Evolutionary conservation across 2,113 vertebrate species (phyloP).

Genomic region (Puma concolor): DNA sequence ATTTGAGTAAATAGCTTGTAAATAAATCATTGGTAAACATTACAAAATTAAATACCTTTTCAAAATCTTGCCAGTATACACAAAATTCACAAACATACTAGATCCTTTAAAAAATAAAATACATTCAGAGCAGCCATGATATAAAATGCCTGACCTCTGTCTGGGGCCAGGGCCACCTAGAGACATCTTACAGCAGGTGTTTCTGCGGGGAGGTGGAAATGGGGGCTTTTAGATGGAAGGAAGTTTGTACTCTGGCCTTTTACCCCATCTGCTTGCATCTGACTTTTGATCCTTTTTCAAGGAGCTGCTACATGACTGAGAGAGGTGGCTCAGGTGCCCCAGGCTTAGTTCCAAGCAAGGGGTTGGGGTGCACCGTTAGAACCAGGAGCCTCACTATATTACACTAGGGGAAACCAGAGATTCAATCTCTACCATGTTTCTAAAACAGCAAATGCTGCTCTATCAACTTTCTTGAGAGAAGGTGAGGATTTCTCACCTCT

Average conservation of each 20-base stretch:
- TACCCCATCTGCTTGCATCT: background rate
- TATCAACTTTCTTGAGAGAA: background rate
- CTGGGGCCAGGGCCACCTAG: constrained; percentile 79
- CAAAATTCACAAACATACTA: constrained; percentile 88
- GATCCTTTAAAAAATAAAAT: constrained; percentile 87
- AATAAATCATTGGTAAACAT: constrained; percentile 89
- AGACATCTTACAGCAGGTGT: constrained; percentile 58
- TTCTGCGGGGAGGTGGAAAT: constrained; percentile 71
- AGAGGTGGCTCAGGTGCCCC: background rate
- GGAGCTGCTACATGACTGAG: background rate
- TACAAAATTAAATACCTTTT: constrained; percentile 91
- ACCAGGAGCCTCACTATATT: background rate
- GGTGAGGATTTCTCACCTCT: background rate
- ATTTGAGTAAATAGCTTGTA: constrained; percentile 91
- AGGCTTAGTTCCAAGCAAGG: background rate
- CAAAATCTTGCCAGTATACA: constrained; percentile 89
- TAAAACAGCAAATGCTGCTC: background rate
- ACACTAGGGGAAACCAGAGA: background rate
- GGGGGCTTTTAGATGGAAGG: constrained; percentile 32
- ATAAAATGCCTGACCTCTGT: constrained; percentile 85
- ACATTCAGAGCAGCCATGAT: constrained; percentile 89
- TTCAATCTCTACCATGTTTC: background rate
- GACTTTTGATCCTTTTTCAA: constrained; percentile 53
- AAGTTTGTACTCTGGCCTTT: background rate
- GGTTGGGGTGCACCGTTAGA: background rate